Evolutionary conservation across 2,888 invertebrate genomes (phyloP), one percentile per base, ranked within the genome.

Genomic region (Troilus luridus): DNA sequence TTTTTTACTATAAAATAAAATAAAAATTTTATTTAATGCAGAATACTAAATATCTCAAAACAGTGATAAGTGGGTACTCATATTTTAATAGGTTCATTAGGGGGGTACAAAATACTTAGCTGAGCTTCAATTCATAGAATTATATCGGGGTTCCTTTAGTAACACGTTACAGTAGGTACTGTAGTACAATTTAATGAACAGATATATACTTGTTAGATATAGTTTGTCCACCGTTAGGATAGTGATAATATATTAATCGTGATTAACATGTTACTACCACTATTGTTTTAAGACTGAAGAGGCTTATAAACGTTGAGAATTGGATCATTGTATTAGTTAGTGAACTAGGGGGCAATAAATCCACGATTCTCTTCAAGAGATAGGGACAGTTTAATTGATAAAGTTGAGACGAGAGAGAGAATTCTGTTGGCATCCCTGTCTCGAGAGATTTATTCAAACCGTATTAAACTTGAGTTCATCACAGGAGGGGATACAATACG

Each of bases 361-460:
- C 72, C 19, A 19, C 72, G 9, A 77, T 77, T 77, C 72, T 77
- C 72, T 77, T 77, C 5, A 3, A 19, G 72, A 77, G 72, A 77
- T 77, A 77, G 72, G 41, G 72, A 77, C 72, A 77, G 72, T 77
- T 77, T 77, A 77, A 77, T 77, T 77, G 72, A 77, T 77, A 77
- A 77, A 77, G 72, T 77, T 77, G 72, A 41, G 8, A 77, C 72
- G 17, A 7, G 41, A 77, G 72, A 17, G 72, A 77, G 41, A 77
- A 41, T 41, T 77, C 72, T 77, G 27, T 24, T 8, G 27, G 27
- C 72, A 0, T 41, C 8, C 0, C 72, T 41, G 17, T 19, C 41
- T 41, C 41, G 2, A 6, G 27, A 77, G 41, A 77, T 77, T 77
- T 77, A 77, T 77, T 77, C 72, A 77, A 41, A 41, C 6, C 17